Percentiles rank a stretch among this genome's conserved stretches.
Conservation (phyloP, 2,113 vertebrate species). For the Apodemus sylvaticus region DNA sequence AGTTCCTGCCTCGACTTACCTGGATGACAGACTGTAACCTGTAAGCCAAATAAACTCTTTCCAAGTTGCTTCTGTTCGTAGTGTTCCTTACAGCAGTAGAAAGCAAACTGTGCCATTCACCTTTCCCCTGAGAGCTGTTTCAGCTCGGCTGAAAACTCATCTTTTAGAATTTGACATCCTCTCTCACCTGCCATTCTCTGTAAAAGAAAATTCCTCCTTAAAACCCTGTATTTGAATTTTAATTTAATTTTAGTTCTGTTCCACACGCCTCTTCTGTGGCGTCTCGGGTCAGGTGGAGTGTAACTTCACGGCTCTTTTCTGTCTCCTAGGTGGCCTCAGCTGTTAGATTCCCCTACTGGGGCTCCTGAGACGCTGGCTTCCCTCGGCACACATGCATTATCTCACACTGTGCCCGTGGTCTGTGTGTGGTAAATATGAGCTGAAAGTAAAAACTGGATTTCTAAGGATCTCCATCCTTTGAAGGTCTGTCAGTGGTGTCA, state of each 20-base stretch:
- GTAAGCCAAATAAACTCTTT: neutral
- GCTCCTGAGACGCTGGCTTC: neutral
- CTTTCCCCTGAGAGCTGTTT: neutral
- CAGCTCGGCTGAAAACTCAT: neutral
- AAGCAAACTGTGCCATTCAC: no score
- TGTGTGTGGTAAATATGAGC: neutral
- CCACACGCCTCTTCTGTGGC: neutral
- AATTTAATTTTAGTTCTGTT: neutral
- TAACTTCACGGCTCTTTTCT: neutral
- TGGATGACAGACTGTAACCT: neutral
- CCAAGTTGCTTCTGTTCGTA: neutral
- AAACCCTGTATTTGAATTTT: neutral
- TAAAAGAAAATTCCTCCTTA: neutral
- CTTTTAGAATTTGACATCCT: neutral
- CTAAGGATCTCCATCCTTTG: neutral
- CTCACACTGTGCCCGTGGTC: neutral
- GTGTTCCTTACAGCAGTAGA: neutral
- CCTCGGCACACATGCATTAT: neutral
- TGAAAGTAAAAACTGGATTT: neutral
- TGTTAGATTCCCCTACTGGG: neutral
- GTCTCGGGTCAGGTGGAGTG: neutral
- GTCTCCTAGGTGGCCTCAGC: neutral
- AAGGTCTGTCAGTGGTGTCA: neutral
- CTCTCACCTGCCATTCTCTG: neutral
- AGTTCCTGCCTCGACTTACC: neutral